Conservation (phyloP, 1,140 invertebrate genomes). For the Cataglyphis hispanica region DNA sequence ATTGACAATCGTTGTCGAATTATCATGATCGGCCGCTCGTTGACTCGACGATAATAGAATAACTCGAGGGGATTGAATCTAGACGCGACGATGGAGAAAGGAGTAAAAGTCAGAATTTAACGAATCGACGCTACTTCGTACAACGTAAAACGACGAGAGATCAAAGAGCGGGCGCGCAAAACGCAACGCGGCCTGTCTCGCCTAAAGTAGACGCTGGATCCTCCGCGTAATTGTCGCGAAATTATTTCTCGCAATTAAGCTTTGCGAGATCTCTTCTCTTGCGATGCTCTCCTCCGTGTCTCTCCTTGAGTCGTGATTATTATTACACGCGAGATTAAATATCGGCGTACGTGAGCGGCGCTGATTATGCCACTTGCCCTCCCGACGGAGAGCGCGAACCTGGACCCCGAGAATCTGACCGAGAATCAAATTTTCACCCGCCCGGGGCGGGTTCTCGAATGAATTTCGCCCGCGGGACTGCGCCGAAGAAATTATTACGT, state of each 20-base stretch:
- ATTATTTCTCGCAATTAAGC: constrained; percentile 57
- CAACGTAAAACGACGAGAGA: background rate
- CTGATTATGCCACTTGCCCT: constrained; percentile 33
- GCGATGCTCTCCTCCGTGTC: no score
- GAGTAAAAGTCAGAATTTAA: constrained; percentile 20
- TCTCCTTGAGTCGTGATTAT: background rate
- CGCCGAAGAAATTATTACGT: constrained; percentile 40
- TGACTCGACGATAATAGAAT: background rate
- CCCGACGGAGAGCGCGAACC: background rate
- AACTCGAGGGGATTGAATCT: background rate
- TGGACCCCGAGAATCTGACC: constrained; percentile 10
- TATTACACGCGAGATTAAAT: constrained; percentile 38
- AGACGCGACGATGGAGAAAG: background rate
- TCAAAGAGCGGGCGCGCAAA: background rate
- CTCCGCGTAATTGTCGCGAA: constrained; percentile 28
- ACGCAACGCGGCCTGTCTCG: background rate
- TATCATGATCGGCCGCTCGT: constrained; percentile 31
- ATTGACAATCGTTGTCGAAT: constrained; percentile 58
- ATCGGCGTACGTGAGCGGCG: constrained; percentile 2
- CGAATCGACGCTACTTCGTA: background rate
- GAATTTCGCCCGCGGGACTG: constrained; percentile 32
- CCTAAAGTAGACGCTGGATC: background rate
- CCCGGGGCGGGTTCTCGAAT: background rate
- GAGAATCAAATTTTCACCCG: constrained; percentile 49
- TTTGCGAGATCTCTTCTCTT: background rate